These are phyloP conservation scores for Campoplex nolae DNA, from an alignment of 2,888 invertebrate species.

Conservation along the genomic window DNA sequence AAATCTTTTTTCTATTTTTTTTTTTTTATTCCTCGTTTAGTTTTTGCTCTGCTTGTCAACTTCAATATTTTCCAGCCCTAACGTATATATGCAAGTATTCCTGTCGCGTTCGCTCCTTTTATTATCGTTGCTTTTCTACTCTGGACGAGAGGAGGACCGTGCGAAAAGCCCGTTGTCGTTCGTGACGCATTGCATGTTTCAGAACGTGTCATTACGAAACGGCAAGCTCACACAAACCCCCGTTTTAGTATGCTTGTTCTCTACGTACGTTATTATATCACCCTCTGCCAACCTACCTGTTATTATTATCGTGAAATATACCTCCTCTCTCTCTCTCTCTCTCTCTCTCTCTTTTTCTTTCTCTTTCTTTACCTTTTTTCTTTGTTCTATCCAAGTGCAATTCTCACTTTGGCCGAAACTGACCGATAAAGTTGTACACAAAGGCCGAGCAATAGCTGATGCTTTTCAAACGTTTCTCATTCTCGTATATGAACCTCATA, in stretches of 20 bases:
- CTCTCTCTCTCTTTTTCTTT: slow-evolving; percentile 6
- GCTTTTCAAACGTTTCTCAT: slow-evolving; percentile 24
- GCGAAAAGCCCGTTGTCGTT: slow-evolving; percentile 58
- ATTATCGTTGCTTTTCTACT: slow-evolving; percentile 66
- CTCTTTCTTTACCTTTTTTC: slow-evolving; percentile 29
- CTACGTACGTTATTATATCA: slow-evolving; percentile 36
- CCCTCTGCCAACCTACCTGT: slow-evolving; percentile 49
- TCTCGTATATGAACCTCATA: background rate
- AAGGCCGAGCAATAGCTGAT: background rate
- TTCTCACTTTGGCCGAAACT: slow-evolving; percentile 25
- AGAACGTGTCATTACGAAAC: slow-evolving; percentile 63
- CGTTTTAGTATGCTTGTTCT: slow-evolving; percentile 32
- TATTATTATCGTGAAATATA: slow-evolving; percentile 50
- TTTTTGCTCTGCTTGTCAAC: slow-evolving; percentile 34
- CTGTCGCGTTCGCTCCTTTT: slow-evolving; percentile 37
- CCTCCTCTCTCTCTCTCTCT: slow-evolving; percentile 28
- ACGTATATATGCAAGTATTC: background rate
- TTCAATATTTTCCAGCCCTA: slow-evolving; percentile 18
- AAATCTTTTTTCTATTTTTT: slow-evolving; percentile 42
- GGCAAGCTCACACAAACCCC: slow-evolving; percentile 58
- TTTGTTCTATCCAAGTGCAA: slow-evolving; percentile 13
- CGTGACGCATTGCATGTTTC: slow-evolving; percentile 68
- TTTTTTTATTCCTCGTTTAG: slow-evolving; percentile 9
- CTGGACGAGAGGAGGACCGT: slow-evolving; percentile 35
- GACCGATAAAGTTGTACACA: slow-evolving; percentile 32